Evolutionary conservation across 2,797 vertebrate genomes (phyloP).

Genomic region (Parauchenoglanis punctatus): DNA sequence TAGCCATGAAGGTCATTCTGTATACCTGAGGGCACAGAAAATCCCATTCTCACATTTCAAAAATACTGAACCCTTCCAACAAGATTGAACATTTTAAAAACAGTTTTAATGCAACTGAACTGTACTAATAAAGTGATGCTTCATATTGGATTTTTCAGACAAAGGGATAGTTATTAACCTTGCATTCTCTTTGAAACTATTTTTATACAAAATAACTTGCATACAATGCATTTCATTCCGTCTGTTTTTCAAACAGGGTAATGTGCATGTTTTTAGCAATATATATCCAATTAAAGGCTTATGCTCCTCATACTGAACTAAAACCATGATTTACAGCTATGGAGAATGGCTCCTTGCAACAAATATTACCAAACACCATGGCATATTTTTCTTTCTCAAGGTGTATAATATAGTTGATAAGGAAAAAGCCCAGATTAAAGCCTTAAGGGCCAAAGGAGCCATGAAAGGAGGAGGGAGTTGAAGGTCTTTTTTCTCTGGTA

Average conservation of each 20-base stretch:
- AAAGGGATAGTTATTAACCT: not conserved
- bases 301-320: constrained; percentile 46
- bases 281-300: constrained; percentile 64
- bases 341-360: constrained; percentile 55
- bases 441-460: constrained; percentile 37
- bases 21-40: constrained; percentile 39
- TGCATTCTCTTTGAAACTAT: not conserved
- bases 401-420: constrained; percentile 59
- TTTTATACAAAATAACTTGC: not conserved
- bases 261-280: constrained; percentile 52
- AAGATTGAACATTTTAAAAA: constrained; percentile 20
- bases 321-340: constrained; percentile 63
- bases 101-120: constrained; percentile 16
- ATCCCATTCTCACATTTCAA: constrained; percentile 39
- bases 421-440: constrained; percentile 57
- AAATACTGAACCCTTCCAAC: constrained; percentile 1
- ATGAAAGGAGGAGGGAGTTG: constrained; percentile 40
- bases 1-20: constrained; percentile 23
- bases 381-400: constrained; percentile 52
- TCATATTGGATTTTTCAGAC: constrained; percentile 32
- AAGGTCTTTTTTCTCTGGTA: constrained; percentile 35
- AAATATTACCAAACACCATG: constrained; percentile 54
- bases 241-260: not conserved
- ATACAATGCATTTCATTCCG: not conserved
- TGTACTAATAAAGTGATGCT: constrained; percentile 30